phyloP scores from a whole-genome alignment of 2,113 vertebrate species.

The Podarcis cretensis region DNA sequence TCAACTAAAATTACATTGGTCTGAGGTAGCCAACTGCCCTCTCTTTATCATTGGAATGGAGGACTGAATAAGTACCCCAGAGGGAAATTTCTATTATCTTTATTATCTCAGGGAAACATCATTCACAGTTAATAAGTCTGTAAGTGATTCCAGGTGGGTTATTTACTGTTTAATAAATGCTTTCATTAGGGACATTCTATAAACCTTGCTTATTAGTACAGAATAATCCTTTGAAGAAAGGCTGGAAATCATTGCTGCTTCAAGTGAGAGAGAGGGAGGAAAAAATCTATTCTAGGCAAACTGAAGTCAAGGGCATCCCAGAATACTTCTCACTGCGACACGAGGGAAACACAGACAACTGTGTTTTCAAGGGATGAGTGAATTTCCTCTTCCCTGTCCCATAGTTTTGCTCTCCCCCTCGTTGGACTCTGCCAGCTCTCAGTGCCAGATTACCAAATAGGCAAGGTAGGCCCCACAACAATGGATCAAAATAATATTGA shows the following conservation, averaged over 20 bases:
- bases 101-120: constrained; percentile 4
- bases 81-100: constrained; percentile 24
- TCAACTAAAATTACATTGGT: constrained; percentile 4
- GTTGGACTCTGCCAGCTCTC: neutral
- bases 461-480: too few relatives aligned
- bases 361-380: neutral
- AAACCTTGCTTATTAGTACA: neutral
- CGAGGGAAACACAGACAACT: neutral
- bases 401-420: neutral
- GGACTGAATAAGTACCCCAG: neutral
- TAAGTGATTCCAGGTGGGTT: constrained; percentile 21
- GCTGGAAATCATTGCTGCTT: neutral
- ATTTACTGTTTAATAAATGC: constrained; percentile 19
- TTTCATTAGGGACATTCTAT: neutral
- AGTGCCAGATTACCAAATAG: neutral
- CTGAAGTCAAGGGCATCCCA: neutral
- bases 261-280: neutral
- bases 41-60: neutral
- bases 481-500: too few relatives aligned
- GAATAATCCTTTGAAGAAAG: neutral
- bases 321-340: neutral
- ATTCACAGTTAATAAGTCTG: constrained; percentile 14
- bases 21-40: neutral
- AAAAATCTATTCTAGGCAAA: neutral
- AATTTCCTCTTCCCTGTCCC: too few relatives aligned